These are phyloP conservation scores for Oreochromis spilurus DNA, from an alignment of 2,113 vertebrate genomes.

Conservation along the genomic window DNA sequence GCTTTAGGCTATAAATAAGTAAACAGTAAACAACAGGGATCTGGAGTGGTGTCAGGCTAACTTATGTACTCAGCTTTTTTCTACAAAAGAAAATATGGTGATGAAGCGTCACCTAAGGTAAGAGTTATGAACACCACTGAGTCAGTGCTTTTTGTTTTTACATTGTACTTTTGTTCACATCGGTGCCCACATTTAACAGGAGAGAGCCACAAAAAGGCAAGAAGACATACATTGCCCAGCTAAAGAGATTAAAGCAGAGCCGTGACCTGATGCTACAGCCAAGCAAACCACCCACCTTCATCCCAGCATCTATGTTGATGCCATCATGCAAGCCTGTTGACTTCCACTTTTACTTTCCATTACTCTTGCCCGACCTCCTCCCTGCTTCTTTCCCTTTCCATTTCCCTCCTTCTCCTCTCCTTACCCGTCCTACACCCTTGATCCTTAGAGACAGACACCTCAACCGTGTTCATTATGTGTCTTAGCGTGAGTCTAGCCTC, in stretches of 20 bases:
- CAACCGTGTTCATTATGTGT: conserved; percentile 35
- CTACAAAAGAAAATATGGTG: conserved; percentile 23
- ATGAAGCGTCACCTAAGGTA: conserved; percentile 3
- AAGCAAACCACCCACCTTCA: background rate
- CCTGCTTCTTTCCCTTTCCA: background rate
- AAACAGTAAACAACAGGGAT: conserved; percentile 34
- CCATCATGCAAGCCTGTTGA: background rate
- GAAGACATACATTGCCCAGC: background rate
- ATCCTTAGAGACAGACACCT: conserved; percentile 9
- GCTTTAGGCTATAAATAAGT: conserved; percentile 43
- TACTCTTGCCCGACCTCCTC: background rate
- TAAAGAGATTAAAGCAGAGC: background rate
- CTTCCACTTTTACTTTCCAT: background rate
- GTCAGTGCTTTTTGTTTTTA: background rate
- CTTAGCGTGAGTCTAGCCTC: conserved; percentile 41
- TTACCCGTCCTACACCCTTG: background rate
- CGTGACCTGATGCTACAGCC: background rate
- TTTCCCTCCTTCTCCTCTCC: background rate
- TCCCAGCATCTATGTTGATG: background rate
- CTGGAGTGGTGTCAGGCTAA: conserved; percentile 18
- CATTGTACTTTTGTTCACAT: background rate
- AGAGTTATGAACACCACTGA: background rate
- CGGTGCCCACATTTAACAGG: background rate
- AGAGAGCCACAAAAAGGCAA: background rate
- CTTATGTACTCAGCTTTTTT: conserved; percentile 6